Evolutionary conservation across 2,888 invertebrate species (phyloP).

Genomic region (Eulithis prunata): DNA sequence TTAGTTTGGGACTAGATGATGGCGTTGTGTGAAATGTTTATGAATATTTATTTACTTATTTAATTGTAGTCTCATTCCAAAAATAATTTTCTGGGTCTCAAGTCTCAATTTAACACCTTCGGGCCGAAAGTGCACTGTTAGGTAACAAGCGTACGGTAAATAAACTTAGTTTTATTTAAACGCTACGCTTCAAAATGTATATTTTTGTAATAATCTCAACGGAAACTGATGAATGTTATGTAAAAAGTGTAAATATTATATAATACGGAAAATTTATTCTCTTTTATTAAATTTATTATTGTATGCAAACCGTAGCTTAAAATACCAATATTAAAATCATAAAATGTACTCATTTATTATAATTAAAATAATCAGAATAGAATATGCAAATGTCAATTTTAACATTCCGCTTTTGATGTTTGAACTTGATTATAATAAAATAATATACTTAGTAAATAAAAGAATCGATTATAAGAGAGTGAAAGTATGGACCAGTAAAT

Average conservation of each 20-base stretch:
- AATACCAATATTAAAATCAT: constrained; percentile 25
- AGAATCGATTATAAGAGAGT: constrained; percentile 32
- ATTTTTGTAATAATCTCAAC: constrained; percentile 39
- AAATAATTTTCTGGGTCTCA: neutral
- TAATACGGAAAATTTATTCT: constrained; percentile 15
- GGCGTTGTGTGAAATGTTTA: too few species aligned
- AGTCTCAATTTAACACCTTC: constrained; percentile 18
- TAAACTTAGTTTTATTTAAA: constrained; percentile 59
- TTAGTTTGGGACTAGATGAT: too few species aligned
- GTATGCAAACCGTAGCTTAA: constrained; percentile 18
- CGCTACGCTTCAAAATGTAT: constrained; percentile 50
- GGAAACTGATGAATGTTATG: constrained; percentile 19
- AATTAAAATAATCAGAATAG: constrained; percentile 10
- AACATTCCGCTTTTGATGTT: constrained; percentile 76
- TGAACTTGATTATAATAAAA: constrained; percentile 44
- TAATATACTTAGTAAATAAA: constrained; percentile 27
- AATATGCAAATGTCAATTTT: constrained; percentile 54
- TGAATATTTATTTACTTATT: too few species aligned
- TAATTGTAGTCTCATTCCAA: too few species aligned
- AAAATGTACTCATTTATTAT: constrained; percentile 27
- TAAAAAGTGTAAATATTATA: constrained; percentile 27
- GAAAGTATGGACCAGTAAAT: constrained; percentile 61
- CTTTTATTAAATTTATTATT: neutral
- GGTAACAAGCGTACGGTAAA: constrained; percentile 53
- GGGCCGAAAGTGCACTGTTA: constrained; percentile 13